A percentile compares a stretch with the other conserved stretches of the same genome.
Conservation (phyloP, 2,113 vertebrate genomes). For the Aspidoscelis tigris region DNA sequence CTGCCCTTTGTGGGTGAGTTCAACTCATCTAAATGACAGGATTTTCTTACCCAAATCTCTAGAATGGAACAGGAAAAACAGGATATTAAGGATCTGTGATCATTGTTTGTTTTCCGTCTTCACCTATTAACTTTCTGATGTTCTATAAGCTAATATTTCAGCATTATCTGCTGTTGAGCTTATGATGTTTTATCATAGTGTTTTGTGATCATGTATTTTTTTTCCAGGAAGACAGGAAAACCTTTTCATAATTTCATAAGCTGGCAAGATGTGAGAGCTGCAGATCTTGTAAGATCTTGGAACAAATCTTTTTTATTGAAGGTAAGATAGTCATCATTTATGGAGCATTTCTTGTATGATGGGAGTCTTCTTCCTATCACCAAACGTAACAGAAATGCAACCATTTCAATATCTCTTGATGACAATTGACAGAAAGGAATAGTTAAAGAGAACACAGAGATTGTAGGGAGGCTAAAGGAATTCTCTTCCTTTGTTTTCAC, state of each 20-base stretch:
- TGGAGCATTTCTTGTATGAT: background rate
- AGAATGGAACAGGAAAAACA: too few relatives aligned
- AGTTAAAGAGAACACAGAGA: too few relatives aligned
- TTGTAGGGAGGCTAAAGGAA: too few relatives aligned
- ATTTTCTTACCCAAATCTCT: too few relatives aligned
- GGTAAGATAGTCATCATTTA: conserved; percentile 70
- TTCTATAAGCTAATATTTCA: background rate
- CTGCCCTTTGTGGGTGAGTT: too few relatives aligned
- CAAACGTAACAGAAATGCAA: too few relatives aligned
- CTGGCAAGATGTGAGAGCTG: conserved; percentile 93
- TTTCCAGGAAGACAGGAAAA: conserved; percentile 86
- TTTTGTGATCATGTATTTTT: conserved; percentile 12
- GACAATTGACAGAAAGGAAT: too few relatives aligned
- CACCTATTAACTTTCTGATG: background rate
- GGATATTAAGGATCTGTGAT: too few relatives aligned
- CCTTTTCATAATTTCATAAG: conserved; percentile 98
- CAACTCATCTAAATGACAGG: too few relatives aligned
- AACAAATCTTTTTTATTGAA: conserved; percentile 89
- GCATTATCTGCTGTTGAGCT: background rate
- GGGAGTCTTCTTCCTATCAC: too few relatives aligned
- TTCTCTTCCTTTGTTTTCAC: too few relatives aligned
- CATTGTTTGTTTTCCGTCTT: background rate
- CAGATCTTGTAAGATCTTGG: conserved; percentile 89
- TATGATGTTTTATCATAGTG: background rate
- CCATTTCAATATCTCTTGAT: background rate